Evolutionary conservation across 1,140 invertebrate genomes (phyloP).

Genomic region (Macrotrachela quadricornifera): DNA sequence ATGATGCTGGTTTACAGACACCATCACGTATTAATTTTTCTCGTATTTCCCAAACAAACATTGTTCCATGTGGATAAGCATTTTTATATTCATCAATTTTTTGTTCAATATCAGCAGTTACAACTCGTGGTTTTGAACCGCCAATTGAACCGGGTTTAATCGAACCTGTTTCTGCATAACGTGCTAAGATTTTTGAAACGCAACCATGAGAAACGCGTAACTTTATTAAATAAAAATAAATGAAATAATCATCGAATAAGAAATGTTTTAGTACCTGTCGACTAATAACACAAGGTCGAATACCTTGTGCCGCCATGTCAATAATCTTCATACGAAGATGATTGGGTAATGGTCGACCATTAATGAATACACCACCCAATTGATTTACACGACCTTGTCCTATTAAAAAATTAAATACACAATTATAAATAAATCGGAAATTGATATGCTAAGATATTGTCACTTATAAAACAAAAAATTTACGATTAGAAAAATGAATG

Average conservation of each 20-base stretch:
- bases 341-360: constrained; percentile 26
- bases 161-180: constrained; percentile 22
- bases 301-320: constrained; percentile 25
- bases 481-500: too few species aligned
- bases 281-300: constrained; percentile 35
- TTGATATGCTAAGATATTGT: too few species aligned
- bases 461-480: too few species aligned
- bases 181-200: constrained; percentile 72
- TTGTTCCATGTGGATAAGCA: constrained; percentile 23
- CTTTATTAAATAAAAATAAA: too few species aligned
- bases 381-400: constrained; percentile 26
- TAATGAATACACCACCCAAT: constrained; percentile 28
- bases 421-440: too few species aligned
- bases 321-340: constrained; percentile 27
- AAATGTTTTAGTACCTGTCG: constrained; percentile 21
- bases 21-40: constrained; percentile 26
- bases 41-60: constrained; percentile 32
- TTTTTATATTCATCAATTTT: constrained; percentile 24
- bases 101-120: constrained; percentile 29
- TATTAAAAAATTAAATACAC: neutral
- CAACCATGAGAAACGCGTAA: constrained; percentile 64
- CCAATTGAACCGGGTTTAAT: constrained; percentile 32
- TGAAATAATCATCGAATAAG: too few species aligned
- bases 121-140: constrained; percentile 30
- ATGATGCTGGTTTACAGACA: constrained; percentile 32